Conservation (phyloP, 2,888 invertebrate species). For the Torymus texanus region DNA sequence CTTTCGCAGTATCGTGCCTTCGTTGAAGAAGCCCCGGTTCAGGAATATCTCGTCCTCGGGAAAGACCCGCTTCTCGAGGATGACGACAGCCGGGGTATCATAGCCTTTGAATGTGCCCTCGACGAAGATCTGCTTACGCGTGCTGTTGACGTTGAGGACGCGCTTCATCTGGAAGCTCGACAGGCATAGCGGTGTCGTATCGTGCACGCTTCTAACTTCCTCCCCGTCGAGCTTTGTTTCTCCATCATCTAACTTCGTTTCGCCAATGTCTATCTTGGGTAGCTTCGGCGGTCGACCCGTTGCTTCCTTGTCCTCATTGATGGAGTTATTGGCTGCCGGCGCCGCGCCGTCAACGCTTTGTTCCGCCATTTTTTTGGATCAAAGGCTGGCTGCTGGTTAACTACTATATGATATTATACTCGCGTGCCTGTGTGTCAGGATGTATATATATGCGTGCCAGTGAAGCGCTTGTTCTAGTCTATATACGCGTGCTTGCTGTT, state of each 20-base stretch:
- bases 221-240: slow-evolving; percentile 19
- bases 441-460: too few species aligned
- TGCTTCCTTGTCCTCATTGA: too few species aligned
- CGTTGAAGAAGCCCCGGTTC: slow-evolving; percentile 80
- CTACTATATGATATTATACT: too few species aligned
- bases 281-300: neutral
- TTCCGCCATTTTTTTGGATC: slow-evolving; percentile 47
- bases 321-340: neutral
- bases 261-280: neutral
- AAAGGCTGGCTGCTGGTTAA: too few species aligned
- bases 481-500: too few species aligned
- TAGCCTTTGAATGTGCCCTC: slow-evolving; percentile 81
- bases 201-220: slow-evolving; percentile 64
- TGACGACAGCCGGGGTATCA: slow-evolving; percentile 82
- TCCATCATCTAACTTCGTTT: too few species aligned
- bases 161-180: slow-evolving; percentile 82
- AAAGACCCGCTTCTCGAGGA: slow-evolving; percentile 90
- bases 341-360: slow-evolving; percentile 38
- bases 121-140: slow-evolving; percentile 83
- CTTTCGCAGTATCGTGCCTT: slow-evolving; percentile 79
- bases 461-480: too few species aligned
- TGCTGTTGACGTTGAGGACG: slow-evolving; percentile 84
- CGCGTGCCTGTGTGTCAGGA: too few species aligned
- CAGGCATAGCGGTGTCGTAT: slow-evolving; percentile 75
- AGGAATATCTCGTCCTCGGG: slow-evolving; percentile 78